A percentile compares a stretch with the other conserved stretches of the same genome.
phyloP scores from a whole-genome alignment of 2,113 vertebrate genomes.

The Poecile atricapillus region DNA sequence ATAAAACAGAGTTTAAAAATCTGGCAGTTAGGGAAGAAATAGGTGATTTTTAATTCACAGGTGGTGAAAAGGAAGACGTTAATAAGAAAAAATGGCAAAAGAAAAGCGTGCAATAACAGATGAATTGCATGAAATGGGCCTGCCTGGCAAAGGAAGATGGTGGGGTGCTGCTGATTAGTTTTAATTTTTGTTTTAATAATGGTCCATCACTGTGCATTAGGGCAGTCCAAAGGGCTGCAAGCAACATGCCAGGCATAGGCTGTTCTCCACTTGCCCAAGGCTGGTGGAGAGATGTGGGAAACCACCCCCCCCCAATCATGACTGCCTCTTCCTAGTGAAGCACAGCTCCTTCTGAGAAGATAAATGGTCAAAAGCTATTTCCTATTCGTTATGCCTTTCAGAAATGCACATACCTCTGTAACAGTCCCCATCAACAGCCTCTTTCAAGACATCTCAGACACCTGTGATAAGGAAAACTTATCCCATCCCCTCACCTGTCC shows the following conservation, averaged over 20 bases:
- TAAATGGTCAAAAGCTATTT: background rate
- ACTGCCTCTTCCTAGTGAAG: background rate
- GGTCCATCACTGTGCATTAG: background rate
- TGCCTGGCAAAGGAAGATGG: background rate
- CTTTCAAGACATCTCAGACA: background rate
- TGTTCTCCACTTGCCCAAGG: background rate
- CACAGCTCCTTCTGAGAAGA: background rate
- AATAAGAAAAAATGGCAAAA: background rate
- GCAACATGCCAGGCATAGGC: background rate
- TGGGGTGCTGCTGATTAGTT: background rate
- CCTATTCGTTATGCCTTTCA: background rate
- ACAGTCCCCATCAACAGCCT: background rate
- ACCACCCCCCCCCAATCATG: fast-evolving
- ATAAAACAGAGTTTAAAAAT: constrained; percentile 8
- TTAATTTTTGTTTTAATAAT: background rate
- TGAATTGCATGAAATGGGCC: background rate
- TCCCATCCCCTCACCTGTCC: background rate
- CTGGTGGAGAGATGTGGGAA: background rate
- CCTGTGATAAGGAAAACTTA: background rate
- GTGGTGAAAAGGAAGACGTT: background rate
- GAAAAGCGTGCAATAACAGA: background rate
- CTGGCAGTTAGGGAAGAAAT: background rate
- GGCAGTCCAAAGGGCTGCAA: background rate
- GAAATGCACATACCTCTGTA: background rate
- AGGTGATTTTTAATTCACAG: background rate